Percentiles rank a stretch among this genome's conserved stretches.
Conservation (phyloP, 2,797 vertebrate species). For the Parauchenoglanis ngamensis region DNA sequence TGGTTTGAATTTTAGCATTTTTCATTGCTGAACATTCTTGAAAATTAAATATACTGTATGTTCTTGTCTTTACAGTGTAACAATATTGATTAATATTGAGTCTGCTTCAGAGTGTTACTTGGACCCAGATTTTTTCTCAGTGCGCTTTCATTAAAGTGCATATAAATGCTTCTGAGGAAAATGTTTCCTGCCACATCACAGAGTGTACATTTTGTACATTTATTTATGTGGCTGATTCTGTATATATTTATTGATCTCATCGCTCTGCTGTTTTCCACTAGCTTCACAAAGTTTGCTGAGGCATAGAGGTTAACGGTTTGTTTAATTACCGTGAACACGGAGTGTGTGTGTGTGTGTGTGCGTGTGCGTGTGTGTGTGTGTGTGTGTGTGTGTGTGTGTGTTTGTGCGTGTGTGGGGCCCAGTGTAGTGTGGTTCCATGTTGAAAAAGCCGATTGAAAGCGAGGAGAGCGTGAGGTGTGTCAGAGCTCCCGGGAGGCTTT, state of each 20-base stretch:
- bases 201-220: not conserved
- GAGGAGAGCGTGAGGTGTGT: constrained; percentile 31
- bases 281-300: not conserved
- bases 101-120: not conserved
- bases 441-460: constrained; percentile 57
- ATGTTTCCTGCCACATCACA: not conserved
- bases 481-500: constrained; percentile 70
- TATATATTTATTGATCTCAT: constrained; percentile 10
- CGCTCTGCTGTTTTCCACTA: not conserved
- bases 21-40: not conserved
- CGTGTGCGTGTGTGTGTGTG: not conserved
- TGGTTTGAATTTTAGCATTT: not conserved
- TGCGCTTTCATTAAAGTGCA: not conserved
- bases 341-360: not conserved
- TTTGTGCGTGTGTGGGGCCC: not conserved
- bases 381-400: not conserved
- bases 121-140: not conserved
- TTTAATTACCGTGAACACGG: constrained; percentile 2
- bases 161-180: not conserved
- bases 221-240: not conserved
- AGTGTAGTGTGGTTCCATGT: not conserved
- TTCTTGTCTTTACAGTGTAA: not conserved
- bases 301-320: not conserved
- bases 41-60: not conserved
- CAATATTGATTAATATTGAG: not conserved